Evolutionary conservation across 2,797 vertebrate species (phyloP), one percentile per base, ranked within the genome.

Genomic region (Micromesistius poutassou): DNA sequence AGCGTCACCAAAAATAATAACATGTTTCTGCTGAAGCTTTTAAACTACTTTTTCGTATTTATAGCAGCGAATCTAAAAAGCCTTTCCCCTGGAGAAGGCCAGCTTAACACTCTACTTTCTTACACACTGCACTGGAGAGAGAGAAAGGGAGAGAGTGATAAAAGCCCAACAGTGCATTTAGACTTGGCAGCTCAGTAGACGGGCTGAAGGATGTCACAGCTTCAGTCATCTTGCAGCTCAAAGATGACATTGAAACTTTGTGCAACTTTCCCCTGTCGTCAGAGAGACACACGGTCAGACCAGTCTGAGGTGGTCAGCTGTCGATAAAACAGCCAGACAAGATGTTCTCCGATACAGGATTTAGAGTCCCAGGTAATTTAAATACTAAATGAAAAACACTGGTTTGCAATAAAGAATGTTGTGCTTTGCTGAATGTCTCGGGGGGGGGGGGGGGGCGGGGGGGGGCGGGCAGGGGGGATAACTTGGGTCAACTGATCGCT

Each of bases 231-330:
- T 42, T 1, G 40, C 12, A 16, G 40, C 40, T 31, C 31, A 71
- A 33, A 19, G 70, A 71, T 71, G 70, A 33, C 70, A 30, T 6
- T 30, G 70, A 31, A 36, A 55, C 25, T 74, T 72, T 25, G 8
- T 75, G 70, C 38, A 80, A 78, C 73, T 78, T 78, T 79, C 84
- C 35, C 55, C 74, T 79, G 71, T 76, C 79, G 78, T 78, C 78
- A 74, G 28, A 72, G 62, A 77, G 81, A 83, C 76, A 75, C 35
- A 73, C 78, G 83, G 83, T 88, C 81, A 81, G 80, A 78, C 77
- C 79, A 80, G 84, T 86, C 86, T 86, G 12, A 0, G 75, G 80
- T 78, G n/a, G n/a, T n/a, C n/a, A n/a, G n/a, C n/a, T n/a, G 70
- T 85, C 36, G 33, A 6, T 38, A 77, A 84, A 81, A 83, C 78